Evolutionary conservation across 2,113 vertebrate genomes (phyloP), one percentile per base, ranked within the genome.

Genomic region (Hassar affinis): DNA sequence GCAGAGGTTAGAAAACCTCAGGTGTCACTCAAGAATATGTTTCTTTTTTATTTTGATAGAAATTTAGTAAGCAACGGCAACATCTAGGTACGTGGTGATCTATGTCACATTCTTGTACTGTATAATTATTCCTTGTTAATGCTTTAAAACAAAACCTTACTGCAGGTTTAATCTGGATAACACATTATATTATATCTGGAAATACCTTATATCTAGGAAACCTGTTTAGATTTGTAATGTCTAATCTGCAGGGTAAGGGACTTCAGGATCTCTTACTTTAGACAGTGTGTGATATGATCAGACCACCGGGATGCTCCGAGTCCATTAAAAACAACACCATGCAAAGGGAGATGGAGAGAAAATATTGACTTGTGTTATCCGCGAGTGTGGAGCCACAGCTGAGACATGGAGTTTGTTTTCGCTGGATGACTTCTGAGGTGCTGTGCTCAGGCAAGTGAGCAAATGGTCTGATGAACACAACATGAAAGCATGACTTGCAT

Each of bases 301-400:
- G 83, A 79, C 83, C 83, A 84, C 77, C 83, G 20, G 56, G 52
- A 42, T 8, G 42, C 61, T 27, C 49, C 10, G 9, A 84, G 83
- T 57, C 83, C 68, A 74, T 84, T 64, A 79, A 79, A 84, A 79
- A 74, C 54, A 61, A 80, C 38, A 52, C 22, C 11, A 27, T 52
- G 54, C 4, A 5, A 47, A 84, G 45, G 54, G 35, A 84, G 30
- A 42, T 74, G 83, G 56, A 84, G 83, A 74, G 83, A 79, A 84
- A 84, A 84, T 84, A 84, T 80, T 84, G 77, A 84, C 77, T 80
- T 17, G 1, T 47, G 75, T 51, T 74, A 72, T 72, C 77, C 77
- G n/a, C 17, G 45, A 51, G 27, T 6, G 38, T 18, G 64, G 6
- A 47, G 33, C 20, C 20, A 25, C 35, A 35, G 56, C 17, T 49